A percentile compares a stretch with the other conserved stretches of the same genome.
Evolutionary conservation across 2,113 vertebrate genomes (phyloP).

Genomic region (Dinomys branickii): DNA sequence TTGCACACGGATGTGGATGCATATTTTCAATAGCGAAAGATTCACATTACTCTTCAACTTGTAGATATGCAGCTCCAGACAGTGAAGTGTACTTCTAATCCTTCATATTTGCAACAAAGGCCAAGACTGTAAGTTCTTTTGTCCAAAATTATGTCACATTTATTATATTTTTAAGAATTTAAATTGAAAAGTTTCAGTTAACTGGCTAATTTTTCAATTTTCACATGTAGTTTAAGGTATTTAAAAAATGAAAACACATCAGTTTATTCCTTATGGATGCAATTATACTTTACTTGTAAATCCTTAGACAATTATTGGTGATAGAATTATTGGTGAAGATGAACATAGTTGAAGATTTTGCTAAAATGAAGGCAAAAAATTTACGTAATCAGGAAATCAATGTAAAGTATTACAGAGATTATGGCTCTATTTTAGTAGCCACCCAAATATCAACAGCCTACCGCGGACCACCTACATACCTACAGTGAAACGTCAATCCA

Average conservation of each 20-base stretch:
- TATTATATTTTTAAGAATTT: not conserved
- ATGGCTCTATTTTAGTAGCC: not conserved
- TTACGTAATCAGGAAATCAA: not conserved
- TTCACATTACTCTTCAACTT: not conserved
- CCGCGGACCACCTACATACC: not conserved
- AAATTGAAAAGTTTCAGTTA: not conserved
- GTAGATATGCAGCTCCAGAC: not conserved
- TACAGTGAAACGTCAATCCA: not conserved
- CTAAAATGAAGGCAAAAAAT: not conserved
- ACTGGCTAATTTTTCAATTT: not conserved
- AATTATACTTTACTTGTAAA: conserved; percentile 19
- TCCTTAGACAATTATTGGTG: not conserved
- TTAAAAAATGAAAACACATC: not conserved
- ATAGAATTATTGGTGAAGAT: not conserved
- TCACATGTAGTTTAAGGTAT: not conserved
- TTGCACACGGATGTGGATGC: not conserved
- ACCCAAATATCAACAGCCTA: not conserved
- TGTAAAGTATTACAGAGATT: not conserved
- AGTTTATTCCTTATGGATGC: not conserved
- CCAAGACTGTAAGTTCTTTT: not conserved
- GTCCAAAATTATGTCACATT: not conserved
- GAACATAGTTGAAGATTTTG: not conserved
- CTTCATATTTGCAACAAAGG: not conserved
- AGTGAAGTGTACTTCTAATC: not conserved
- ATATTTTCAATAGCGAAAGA: not conserved